Conservation (phyloP, 23 tunicate species). For the Styela clava region DNA sequence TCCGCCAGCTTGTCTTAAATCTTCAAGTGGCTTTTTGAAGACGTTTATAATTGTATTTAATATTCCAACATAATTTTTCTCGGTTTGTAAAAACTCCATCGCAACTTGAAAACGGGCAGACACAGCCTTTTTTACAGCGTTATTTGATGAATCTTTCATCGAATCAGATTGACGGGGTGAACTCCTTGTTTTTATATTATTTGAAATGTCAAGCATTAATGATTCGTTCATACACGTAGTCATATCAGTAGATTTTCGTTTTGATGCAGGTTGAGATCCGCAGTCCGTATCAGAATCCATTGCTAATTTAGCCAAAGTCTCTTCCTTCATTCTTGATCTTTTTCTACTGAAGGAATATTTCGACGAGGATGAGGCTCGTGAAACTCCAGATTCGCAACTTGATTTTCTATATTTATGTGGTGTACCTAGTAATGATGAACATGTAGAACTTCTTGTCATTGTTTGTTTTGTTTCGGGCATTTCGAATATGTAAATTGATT, state of each 20-base stretch:
- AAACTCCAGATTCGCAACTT: slow-evolving; percentile 7
- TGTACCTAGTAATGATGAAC: slow-evolving; percentile 88
- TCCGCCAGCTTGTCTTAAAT: slow-evolving; percentile 85
- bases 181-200: slow-evolving; percentile 26
- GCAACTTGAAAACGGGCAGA: slow-evolving; percentile 85
- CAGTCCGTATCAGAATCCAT: slow-evolving; percentile 66
- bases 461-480: slow-evolving; percentile 38
- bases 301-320: slow-evolving; percentile 78
- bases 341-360: slow-evolving; percentile 64
- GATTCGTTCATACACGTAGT: slow-evolving; percentile 73
- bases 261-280: slow-evolving; percentile 55
- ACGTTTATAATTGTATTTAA: slow-evolving; percentile 67
- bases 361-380: slow-evolving; percentile 53
- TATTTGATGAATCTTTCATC: slow-evolving; percentile 11
- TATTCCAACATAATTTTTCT: slow-evolving; percentile 87
- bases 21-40: slow-evolving; percentile 84
- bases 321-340: slow-evolving; percentile 69
- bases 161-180: slow-evolving; percentile 31
- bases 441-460: slow-evolving; percentile 63
- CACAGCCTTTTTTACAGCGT: neutral
- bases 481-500: slow-evolving; percentile 71
- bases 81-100: slow-evolving; percentile 91
- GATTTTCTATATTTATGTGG: slow-evolving; percentile 69
- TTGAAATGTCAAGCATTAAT: slow-evolving; percentile 53
- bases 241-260: slow-evolving; percentile 80